Percentiles rank a stretch among this genome's conserved stretches.
Conservation (phyloP, 2,888 invertebrate genomes). For the Cantharis rustica region DNA sequence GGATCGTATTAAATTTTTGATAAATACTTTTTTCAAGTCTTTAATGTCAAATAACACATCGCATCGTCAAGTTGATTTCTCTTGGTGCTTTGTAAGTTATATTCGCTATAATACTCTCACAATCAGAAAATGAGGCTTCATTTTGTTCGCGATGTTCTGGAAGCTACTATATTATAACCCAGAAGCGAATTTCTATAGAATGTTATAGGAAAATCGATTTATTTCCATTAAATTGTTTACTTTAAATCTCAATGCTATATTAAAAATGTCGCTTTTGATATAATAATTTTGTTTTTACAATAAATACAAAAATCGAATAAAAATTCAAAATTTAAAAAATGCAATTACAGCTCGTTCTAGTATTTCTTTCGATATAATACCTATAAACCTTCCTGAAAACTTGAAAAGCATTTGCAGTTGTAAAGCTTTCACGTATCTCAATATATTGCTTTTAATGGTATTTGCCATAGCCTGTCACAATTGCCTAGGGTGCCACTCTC, state of each 20-base stretch:
- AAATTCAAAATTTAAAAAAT: neutral
- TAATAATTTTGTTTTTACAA: neutral
- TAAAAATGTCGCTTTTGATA: neutral
- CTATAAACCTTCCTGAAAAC: neutral
- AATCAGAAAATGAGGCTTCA: neutral
- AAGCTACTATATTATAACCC: neutral
- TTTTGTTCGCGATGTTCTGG: neutral
- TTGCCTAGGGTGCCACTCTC: conserved; percentile 19
- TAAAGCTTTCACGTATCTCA: conserved; percentile 22
- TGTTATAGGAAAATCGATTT: neutral
- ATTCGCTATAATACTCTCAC: neutral
- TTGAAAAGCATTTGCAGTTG: conserved; percentile 11
- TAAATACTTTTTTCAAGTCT: neutral
- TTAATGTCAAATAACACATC: neutral
- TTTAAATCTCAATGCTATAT: neutral
- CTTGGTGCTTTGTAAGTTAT: neutral
- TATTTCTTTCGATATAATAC: neutral
- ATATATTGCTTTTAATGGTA: conserved; percentile 24
- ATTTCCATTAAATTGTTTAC: neutral
- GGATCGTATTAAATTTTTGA: neutral
- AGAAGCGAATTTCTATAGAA: neutral
- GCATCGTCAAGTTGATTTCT: neutral
- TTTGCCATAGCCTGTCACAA: conserved; percentile 23
- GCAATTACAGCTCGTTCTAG: neutral
- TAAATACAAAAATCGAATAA: neutral